Conservation (phyloP, 2,113 vertebrate genomes). For the Struthio camelus region DNA sequence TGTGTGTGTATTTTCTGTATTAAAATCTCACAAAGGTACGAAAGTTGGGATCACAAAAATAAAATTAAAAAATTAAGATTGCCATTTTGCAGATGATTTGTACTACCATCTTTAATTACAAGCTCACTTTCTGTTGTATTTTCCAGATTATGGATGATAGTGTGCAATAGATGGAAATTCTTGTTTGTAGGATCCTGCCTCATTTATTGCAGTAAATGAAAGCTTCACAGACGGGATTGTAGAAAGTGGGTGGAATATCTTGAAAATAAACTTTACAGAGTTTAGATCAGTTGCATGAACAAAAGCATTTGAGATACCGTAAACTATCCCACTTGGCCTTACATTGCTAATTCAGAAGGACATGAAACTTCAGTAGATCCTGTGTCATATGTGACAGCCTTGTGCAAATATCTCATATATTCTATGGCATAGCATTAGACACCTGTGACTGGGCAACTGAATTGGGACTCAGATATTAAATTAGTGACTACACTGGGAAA, state of each 20-base stretch:
- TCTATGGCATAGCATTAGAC: not conserved
- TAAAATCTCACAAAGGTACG: not conserved
- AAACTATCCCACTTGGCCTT: not conserved
- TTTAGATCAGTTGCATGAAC: not conserved
- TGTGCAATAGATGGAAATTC: not conserved
- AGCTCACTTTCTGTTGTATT: not conserved
- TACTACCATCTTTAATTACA: not conserved
- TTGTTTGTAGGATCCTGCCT: not conserved
- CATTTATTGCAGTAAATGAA: not conserved
- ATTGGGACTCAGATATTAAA: not conserved
- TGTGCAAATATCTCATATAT: not conserved
- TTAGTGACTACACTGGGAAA: not conserved
- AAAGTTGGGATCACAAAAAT: not conserved
- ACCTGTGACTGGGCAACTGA: not conserved
- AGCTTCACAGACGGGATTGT: not conserved
- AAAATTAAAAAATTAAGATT: not conserved
- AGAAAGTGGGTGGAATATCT: not conserved
- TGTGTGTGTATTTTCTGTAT: not conserved
- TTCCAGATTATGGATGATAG: not conserved
- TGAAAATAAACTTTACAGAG: not conserved
- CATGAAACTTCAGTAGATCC: not conserved
- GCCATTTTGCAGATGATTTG: not conserved
- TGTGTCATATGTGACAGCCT: not conserved
- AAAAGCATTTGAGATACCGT: not conserved
- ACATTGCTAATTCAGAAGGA: not conserved